These are phyloP conservation scores for Epsilonema sp. DNA, from an alignment of 2,888 invertebrate species.

Conservation along the genomic window DNA sequence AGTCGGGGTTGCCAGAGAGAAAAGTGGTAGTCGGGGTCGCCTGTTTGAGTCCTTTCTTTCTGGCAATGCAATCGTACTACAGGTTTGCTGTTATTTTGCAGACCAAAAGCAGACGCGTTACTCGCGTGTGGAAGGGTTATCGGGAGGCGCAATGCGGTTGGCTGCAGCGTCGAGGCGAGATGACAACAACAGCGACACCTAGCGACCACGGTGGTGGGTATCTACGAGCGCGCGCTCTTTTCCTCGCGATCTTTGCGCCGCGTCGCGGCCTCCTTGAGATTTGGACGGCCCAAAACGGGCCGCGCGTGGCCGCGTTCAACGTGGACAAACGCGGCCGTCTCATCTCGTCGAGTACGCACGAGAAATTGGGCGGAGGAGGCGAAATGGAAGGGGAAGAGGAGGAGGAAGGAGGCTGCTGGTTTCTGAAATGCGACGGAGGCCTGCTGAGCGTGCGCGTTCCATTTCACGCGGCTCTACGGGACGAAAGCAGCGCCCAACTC, in stretches of 20 bases:
- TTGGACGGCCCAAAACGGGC: slow-evolving; percentile 71
- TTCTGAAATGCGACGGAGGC: neutral
- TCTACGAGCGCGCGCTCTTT: slow-evolving; percentile 37
- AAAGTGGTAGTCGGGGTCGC: no score
- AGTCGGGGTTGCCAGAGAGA: no score
- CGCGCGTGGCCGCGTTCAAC: slow-evolving; percentile 69
- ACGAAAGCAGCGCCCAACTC: slow-evolving; percentile 11
- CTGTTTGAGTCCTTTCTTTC: no score
- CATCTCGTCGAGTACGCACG: slow-evolving; percentile 3
- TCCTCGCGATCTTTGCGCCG: slow-evolving; percentile 77
- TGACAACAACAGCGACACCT: no score
- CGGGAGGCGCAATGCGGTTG: slow-evolving; percentile 86
- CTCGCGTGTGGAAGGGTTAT: slow-evolving; percentile 84
- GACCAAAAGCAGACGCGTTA: no score
- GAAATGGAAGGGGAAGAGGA: neutral
- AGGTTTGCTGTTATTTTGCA: no score
- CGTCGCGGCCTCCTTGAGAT: slow-evolving; percentile 68
- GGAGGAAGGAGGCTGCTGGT: neutral
- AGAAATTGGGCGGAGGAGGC: neutral
- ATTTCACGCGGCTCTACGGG: slow-evolving; percentile 17
- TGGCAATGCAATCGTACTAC: no score
- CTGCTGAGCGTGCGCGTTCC: slow-evolving; percentile 13
- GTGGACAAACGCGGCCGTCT: slow-evolving; percentile 52
- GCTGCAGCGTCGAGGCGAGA: slow-evolving; percentile 37
- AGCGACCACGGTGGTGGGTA: no score